Conservation (phyloP, 2,113 vertebrate genomes). For the Dendropsophus ebraccatus region DNA sequence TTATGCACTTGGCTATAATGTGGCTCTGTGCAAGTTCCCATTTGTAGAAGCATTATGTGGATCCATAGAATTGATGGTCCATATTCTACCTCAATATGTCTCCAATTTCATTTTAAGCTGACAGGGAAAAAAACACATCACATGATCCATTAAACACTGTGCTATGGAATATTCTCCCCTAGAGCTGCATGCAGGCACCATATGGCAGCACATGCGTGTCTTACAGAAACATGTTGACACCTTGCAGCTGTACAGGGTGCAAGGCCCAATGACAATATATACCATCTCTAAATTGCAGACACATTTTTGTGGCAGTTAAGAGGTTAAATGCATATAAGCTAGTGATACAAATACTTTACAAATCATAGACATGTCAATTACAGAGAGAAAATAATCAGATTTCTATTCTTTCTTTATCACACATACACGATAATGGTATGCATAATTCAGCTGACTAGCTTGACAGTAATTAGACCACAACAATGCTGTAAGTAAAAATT, state of each 20-base stretch:
- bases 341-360: neutral
- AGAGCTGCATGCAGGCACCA: neutral
- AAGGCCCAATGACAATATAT: neutral
- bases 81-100: no score
- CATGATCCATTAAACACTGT: no score
- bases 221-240: neutral
- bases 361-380: constrained; percentile 9
- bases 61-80: no score
- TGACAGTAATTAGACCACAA: constrained; percentile 37
- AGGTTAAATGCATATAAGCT: neutral
- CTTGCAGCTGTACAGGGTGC: neutral
- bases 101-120: no score
- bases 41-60: no score
- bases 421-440: constrained; percentile 28
- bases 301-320: neutral
- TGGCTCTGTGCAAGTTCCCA: no score
- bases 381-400: neutral
- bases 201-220: neutral
- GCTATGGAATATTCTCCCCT: no score
- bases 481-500: constrained; percentile 34
- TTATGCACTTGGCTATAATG: no score
- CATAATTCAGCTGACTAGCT: neutral
- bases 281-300: neutral
- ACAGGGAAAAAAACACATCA: no score
- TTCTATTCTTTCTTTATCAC: neutral